Evolutionary conservation across 2,113 vertebrate genomes (phyloP).

Genomic region (Montifringilla adamsi): DNA sequence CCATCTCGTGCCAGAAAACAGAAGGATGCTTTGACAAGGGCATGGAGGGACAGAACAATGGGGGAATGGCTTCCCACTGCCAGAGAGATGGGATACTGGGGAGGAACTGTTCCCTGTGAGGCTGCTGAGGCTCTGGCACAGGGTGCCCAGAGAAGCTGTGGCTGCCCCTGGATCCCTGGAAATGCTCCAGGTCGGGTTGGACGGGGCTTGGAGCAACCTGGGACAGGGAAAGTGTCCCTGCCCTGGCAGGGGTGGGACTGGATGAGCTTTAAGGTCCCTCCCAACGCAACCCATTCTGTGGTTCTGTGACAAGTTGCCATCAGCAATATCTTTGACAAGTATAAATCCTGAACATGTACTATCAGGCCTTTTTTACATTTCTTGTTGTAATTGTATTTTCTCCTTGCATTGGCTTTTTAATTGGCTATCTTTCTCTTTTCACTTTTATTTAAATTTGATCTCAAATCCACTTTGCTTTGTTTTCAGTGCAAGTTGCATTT

Average conservation of each 20-base stretch:
- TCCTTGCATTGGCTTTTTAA: background rate
- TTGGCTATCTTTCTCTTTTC: background rate
- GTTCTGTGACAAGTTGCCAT: background rate
- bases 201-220: rapidly evolving
- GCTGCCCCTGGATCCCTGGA: background rate
- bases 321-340: background rate
- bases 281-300: background rate
- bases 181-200: background rate
- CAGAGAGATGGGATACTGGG: rapidly evolving
- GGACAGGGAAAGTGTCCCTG: background rate
- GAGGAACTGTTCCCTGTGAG: background rate
- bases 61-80: background rate
- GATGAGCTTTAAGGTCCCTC: background rate
- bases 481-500: background rate
- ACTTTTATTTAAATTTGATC: background rate
- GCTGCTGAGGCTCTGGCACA: rapidly evolving
- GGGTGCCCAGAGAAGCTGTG: background rate
- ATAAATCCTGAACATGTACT: background rate
- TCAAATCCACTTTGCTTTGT: background rate
- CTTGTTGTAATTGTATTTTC: background rate
- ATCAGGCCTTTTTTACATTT: background rate
- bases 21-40: background rate
- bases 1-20: background rate
- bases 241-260: background rate
- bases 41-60: background rate